Conservation (phyloP, 1,140 invertebrate species). For the Polyergus mexicanus region DNA sequence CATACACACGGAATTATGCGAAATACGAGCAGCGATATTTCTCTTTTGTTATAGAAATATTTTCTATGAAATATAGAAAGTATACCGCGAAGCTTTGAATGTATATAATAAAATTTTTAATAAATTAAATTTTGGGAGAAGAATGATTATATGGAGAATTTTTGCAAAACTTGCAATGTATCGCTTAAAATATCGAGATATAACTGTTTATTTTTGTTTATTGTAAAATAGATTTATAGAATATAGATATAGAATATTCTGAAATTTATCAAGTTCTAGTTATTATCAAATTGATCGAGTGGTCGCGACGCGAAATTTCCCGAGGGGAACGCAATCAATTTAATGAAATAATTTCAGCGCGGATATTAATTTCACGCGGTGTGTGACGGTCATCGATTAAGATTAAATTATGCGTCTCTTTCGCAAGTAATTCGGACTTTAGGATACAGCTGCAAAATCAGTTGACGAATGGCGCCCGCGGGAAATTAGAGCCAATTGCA, state of each 20-base stretch:
- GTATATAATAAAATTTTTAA: not conserved
- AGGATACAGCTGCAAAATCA: slow-evolving; percentile 65
- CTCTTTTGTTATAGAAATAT: slow-evolving; percentile 5
- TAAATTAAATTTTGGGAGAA: not conserved
- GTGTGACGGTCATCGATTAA: slow-evolving; percentile 62
- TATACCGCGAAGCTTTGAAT: not conserved
- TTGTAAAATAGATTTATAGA: not conserved
- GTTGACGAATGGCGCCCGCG: slow-evolving; percentile 67
- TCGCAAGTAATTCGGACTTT: slow-evolving; percentile 70
- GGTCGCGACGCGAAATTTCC: slow-evolving; percentile 29
- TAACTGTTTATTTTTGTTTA: slow-evolving; percentile 4
- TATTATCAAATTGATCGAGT: slow-evolving; percentile 38
- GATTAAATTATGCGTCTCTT: slow-evolving; percentile 69
- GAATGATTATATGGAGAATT: slow-evolving; percentile 1
- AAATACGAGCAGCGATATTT: not conserved
- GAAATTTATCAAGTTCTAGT: slow-evolving; percentile 37
- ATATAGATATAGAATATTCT: no score
- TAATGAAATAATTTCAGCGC: slow-evolving; percentile 67
- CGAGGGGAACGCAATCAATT: slow-evolving; percentile 49
- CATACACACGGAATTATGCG: not conserved
- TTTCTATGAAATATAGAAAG: not conserved
- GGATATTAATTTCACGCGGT: slow-evolving; percentile 38
- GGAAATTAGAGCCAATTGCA: slow-evolving; percentile 74
- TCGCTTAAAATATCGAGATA: not conserved
- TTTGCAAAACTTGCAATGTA: not conserved